These are phyloP conservation scores for Scytalopus superciliaris DNA, from an alignment of 2,113 vertebrate genomes.

Conservation along the genomic window DNA sequence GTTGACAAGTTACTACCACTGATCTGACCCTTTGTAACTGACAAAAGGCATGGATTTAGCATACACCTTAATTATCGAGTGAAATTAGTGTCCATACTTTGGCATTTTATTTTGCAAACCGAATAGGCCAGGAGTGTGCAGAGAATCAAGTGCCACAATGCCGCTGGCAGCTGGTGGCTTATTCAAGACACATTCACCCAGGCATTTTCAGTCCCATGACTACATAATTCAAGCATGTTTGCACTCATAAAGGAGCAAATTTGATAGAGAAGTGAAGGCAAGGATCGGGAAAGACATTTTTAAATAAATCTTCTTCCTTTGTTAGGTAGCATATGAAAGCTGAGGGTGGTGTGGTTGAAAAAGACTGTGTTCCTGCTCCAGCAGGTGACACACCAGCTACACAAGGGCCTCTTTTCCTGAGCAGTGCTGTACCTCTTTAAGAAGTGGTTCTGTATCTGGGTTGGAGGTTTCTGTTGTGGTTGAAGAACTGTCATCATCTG, in stretches of 20 bases:
- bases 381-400: not conserved
- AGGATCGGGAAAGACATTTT: not conserved
- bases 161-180: not conserved
- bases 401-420: not conserved
- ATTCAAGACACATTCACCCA: not conserved
- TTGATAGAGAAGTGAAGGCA: not conserved
- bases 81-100: not conserved
- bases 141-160: not conserved
- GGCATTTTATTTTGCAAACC: not conserved
- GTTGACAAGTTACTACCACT: not conserved
- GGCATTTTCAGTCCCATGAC: not conserved
- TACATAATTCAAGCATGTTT: not conserved
- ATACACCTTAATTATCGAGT: not conserved
- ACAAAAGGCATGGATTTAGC: not conserved
- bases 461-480: constrained; percentile 98
- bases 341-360: too few relatives aligned
- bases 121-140: fast-evolving
- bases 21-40: not conserved
- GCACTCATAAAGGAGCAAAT: not conserved
- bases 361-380: not conserved
- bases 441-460: constrained; percentile 88
- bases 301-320: not conserved
- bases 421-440: constrained; percentile 83
- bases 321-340: not conserved
- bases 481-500: constrained; percentile 96